A percentile compares a stretch with the other conserved stretches of the same genome.
These are phyloP conservation scores for Actinopyga echinites DNA, from an alignment of 53 echinoderm and acorn worm species.

Conservation along the genomic window DNA sequence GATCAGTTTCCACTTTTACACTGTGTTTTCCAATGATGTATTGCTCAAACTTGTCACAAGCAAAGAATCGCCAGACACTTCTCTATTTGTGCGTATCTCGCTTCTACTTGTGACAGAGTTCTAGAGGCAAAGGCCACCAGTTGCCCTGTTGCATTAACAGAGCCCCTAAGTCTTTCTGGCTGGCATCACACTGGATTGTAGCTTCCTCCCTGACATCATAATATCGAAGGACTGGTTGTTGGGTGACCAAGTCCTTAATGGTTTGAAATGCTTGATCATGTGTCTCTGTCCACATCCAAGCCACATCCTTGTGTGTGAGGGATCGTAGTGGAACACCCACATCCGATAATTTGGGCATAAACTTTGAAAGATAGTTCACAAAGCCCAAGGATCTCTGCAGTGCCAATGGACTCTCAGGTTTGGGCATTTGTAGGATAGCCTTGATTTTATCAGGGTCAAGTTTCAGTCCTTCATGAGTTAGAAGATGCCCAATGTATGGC, in stretches of 20 bases:
- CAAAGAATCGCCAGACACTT: conserved; percentile 60
- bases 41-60: no score
- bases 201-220: no score
- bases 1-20: no score
- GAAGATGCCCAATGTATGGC: conserved; percentile 49
- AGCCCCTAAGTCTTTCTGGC: conserved; percentile 49
- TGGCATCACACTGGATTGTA: conserved; percentile 57
- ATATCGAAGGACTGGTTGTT: no score
- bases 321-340: background rate
- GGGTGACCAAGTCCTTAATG: no score
- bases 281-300: background rate
- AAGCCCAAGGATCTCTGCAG: conserved; percentile 43
- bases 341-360: conserved; percentile 32
- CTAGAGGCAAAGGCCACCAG: conserved; percentile 55
- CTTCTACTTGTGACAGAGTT: conserved; percentile 48
- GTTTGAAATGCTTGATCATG: background rate
- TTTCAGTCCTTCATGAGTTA: conserved; percentile 24
- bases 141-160: conserved; percentile 48
- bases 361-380: no score
- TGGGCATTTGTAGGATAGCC: no score
- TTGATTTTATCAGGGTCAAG: no score
- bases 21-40: no score
- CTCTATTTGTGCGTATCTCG: conserved; percentile 64
- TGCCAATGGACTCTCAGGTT: conserved; percentile 33
- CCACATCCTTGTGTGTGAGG: background rate